Conservation (phyloP, 1,140 invertebrate genomes). For the Tetranychus cinnabarinus region DNA sequence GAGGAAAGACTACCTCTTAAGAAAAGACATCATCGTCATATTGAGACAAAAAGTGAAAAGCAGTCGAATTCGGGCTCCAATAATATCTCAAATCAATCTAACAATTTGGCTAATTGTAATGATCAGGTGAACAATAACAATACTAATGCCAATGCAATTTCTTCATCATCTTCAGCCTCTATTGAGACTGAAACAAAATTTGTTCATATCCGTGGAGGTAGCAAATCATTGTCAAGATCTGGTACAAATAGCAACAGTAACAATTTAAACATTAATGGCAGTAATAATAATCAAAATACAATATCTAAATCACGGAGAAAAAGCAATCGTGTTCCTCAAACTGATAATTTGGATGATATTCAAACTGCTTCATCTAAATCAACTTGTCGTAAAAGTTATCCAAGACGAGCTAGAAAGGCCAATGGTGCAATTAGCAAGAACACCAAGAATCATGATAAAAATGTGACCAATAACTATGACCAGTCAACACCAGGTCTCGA, state of each 20-base stretch:
- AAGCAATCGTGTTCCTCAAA: too few relatives aligned
- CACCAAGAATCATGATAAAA: not conserved
- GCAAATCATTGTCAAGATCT: not conserved
- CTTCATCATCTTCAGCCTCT: too few relatives aligned
- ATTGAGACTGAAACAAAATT: too few relatives aligned
- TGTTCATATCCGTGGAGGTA: not conserved
- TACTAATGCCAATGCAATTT: too few relatives aligned
- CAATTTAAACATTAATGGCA: not conserved
- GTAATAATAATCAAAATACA: too few relatives aligned
- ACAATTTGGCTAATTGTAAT: too few relatives aligned
- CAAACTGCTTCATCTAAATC: not conserved
- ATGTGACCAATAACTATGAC: not conserved
- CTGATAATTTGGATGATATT: not conserved
- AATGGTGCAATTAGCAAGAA: not conserved
- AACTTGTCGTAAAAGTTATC: not conserved
- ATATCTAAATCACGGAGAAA: not conserved
- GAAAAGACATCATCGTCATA: constrained; percentile 15
- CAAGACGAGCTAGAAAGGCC: too few relatives aligned
- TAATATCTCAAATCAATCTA: too few relatives aligned
- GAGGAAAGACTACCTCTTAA: constrained; percentile 5
- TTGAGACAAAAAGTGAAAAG: constrained; percentile 6
- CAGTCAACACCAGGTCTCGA: not conserved
- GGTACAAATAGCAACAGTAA: constrained; percentile 1
- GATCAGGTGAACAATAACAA: too few relatives aligned
- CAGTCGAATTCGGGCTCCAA: not conserved